Evolutionary conservation across 2,797 vertebrate genomes (phyloP).

Genomic region (Chloroceryle amazona): DNA sequence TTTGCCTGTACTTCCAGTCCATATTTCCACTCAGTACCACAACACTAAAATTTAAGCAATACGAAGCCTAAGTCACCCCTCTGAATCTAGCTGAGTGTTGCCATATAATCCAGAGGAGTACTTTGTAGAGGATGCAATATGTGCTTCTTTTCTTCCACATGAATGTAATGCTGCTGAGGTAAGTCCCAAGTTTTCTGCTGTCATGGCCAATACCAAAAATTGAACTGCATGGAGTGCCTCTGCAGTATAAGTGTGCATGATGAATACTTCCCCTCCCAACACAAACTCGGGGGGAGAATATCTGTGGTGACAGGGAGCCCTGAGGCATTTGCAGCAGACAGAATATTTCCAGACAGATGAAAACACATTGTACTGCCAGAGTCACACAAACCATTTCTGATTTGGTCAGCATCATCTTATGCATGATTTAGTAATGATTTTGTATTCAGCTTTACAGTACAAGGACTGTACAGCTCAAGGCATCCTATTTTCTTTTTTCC

Average conservation of each 20-base stretch:
- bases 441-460: background rate
- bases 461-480: background rate
- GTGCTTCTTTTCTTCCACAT: background rate
- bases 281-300: background rate
- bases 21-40: background rate
- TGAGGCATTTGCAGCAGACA: slow-evolving; percentile 20
- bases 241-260: background rate
- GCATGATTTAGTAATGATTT: slow-evolving; percentile 63
- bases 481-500: background rate
- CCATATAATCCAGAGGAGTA: background rate
- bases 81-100: background rate
- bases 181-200: background rate
- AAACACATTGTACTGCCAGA: slow-evolving; percentile 58
- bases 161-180: background rate
- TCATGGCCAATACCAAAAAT: background rate
- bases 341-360: slow-evolving; percentile 52
- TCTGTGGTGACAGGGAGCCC: background rate
- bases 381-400: slow-evolving; percentile 33
- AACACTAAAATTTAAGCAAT: background rate
- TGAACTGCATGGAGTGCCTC: background rate
- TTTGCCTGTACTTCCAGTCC: background rate
- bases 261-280: background rate
- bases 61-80: background rate
- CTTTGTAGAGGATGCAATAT: background rate
- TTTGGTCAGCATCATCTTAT: slow-evolving; percentile 44